These are phyloP conservation scores for Kryptolebias marmoratus DNA, from an alignment of 2,113 vertebrate genomes.

Conservation along the genomic window DNA sequence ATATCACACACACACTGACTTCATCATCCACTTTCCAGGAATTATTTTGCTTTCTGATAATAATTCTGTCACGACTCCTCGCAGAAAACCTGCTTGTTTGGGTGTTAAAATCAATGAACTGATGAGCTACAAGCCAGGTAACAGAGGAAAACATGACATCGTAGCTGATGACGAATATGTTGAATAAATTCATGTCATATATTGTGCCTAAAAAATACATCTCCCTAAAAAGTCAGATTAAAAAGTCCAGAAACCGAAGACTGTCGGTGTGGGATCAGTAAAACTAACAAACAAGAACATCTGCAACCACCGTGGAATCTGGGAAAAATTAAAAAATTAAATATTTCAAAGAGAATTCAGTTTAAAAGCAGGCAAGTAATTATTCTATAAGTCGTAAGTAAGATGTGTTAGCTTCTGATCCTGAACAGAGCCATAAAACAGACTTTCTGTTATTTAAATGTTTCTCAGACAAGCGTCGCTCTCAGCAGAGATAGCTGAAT, in stretches of 20 bases:
- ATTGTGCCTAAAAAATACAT: not conserved
- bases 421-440: too few relatives aligned
- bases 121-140: too few relatives aligned
- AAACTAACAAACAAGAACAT: not conserved
- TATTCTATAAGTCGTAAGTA: too few relatives aligned
- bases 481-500: not conserved
- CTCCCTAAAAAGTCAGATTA: not conserved
- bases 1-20: constrained; percentile 5
- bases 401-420: too few relatives aligned
- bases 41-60: not conserved
- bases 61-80: not conserved
- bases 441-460: too few relatives aligned
- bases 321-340: not conserved
- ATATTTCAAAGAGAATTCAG: not conserved
- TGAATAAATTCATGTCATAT: not conserved
- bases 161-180: not conserved
- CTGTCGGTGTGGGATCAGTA: too few relatives aligned
- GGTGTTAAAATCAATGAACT: too few relatives aligned
- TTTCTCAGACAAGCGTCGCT: too few relatives aligned
- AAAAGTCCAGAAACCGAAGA: too few relatives aligned
- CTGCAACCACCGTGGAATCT: not conserved
- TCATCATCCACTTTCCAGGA: not conserved
- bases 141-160: too few relatives aligned
- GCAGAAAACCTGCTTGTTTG: not conserved
- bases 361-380: too few relatives aligned